phyloP scores from a whole-genome alignment of 2,888 invertebrate genomes.

The Anaspis maculata region DNA sequence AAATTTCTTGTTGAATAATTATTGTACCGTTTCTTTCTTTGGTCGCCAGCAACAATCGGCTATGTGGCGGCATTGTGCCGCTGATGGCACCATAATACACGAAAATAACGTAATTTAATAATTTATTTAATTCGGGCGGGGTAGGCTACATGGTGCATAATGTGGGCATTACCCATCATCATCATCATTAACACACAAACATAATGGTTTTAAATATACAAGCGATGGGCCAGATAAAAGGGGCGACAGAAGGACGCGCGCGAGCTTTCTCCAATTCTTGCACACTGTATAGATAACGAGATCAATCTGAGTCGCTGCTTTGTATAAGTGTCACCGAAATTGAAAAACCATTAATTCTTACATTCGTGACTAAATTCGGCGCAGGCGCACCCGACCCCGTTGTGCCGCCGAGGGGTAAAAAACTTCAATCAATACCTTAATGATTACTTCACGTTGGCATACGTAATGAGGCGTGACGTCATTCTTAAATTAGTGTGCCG shows the following conservation, averaged over 20 bases:
- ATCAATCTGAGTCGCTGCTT: constrained; percentile 25
- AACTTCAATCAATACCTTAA: constrained; percentile 42
- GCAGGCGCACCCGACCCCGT: constrained; percentile 30
- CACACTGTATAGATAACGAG: constrained; percentile 22
- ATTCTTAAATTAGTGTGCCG: constrained; percentile 33
- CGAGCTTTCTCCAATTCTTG: no score
- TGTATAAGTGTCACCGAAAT: constrained; percentile 37
- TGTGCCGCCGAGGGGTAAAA: constrained; percentile 32
- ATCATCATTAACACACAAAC: neutral
- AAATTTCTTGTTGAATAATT: constrained; percentile 16
- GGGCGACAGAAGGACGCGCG: no score
- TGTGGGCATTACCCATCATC: no score
- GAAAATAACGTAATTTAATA: no score
- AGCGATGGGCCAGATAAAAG: no score
- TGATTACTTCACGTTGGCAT: constrained; percentile 41
- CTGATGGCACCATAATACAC: no score
- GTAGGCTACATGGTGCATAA: no score
- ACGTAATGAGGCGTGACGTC: constrained; percentile 42
- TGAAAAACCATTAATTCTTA: constrained; percentile 39
- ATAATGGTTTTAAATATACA: no score
- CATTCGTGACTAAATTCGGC: constrained; percentile 32
- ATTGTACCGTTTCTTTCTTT: constrained; percentile 12
- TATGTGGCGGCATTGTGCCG: constrained; percentile 8
- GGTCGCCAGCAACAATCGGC: constrained; percentile 4
- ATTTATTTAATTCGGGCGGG: no score